These are phyloP conservation scores for Ursus arctos DNA, from an alignment of 2,113 vertebrate genomes.

Conservation along the genomic window DNA sequence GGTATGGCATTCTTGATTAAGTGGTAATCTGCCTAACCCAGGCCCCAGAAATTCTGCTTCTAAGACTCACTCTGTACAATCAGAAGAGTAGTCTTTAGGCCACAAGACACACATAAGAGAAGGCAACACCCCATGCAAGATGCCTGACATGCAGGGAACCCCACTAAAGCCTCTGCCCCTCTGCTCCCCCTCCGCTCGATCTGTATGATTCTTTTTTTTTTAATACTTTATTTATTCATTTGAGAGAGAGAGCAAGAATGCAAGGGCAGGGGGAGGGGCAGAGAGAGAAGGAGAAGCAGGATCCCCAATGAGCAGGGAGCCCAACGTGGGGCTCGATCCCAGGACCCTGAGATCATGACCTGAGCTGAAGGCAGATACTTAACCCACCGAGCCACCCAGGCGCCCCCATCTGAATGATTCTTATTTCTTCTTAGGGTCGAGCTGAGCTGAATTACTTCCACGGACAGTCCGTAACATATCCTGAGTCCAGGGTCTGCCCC, in stretches of 20 bases:
- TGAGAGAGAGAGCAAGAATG: too few relatives aligned
- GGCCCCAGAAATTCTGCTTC: not conserved
- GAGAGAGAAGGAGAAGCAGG: too few relatives aligned
- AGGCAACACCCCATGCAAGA: not conserved
- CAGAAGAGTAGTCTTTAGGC: not conserved
- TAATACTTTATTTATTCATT: too few relatives aligned
- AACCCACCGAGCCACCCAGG: too few relatives aligned
- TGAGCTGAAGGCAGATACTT: too few relatives aligned
- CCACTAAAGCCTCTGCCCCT: not conserved
- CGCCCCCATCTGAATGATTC: not conserved
- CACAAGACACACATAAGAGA: too few relatives aligned
- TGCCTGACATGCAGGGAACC: not conserved
- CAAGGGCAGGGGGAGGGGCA: too few relatives aligned
- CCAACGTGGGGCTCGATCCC: too few relatives aligned
- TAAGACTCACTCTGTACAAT: not conserved
- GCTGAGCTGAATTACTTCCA: not conserved
- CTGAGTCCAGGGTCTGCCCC: not conserved
- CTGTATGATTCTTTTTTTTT: not conserved
- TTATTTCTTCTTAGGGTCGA: not conserved
- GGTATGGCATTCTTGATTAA: not conserved
- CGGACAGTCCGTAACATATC: too few relatives aligned
- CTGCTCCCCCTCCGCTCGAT: not conserved
- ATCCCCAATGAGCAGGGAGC: too few relatives aligned
- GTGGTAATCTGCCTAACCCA: not conserved
- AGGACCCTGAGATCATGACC: too few relatives aligned